Evolutionary conservation across 1,140 invertebrate genomes (phyloP), one percentile per base, ranked within the genome.

Genomic region (Teleopsis dalmanni): DNA sequence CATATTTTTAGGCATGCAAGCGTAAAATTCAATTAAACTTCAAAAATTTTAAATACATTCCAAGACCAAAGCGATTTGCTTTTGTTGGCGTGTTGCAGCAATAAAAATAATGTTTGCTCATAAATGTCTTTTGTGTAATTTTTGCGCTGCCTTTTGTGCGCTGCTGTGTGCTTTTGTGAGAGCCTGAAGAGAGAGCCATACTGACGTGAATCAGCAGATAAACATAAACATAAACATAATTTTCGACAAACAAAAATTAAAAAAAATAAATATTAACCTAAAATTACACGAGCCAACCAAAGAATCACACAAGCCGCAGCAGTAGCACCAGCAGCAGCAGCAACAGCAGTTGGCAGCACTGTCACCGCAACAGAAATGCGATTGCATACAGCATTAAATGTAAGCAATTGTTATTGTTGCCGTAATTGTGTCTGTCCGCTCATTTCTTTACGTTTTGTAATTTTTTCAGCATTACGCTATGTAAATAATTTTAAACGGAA

Each of bases 401-500:
- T n/a, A n/a, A n/a, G n/a, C n/a, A n/a, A n/a, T 29, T 5, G 10
- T 5, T 25, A 22, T 13, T 21, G 5, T 21, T 4, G 18, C 23
- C 25, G 14, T 3, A 26, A 7, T 41, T 26, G 5, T 26, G 14
- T n/a, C 19, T 14, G 4, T 16, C 7, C 19, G n/a, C 10, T 25
- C 19, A 27, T 43, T 21, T 29, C 10, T 11, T 19, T 19, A 9
- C n/a, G 21, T 9, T 19, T 22, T 7, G 10, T 8, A 18, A 10
- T 14, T 26, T 13, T 23, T 46, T 52, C 46, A 46, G 52, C 44
- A 33, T 45, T 59, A 48, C 40, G 26, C 52, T 55, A 55, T 50
- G 54, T 57, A 60, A 60, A 60, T 57, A 58, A 57, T 60, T 60
- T 58, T 53, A 60, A 56, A 43, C 56, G 52, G 48, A 58, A 54